Percentiles rank a stretch among this genome's conserved stretches.
phyloP scores from a whole-genome alignment of 2,888 invertebrate genomes.

The Atrina japonica region DNA sequence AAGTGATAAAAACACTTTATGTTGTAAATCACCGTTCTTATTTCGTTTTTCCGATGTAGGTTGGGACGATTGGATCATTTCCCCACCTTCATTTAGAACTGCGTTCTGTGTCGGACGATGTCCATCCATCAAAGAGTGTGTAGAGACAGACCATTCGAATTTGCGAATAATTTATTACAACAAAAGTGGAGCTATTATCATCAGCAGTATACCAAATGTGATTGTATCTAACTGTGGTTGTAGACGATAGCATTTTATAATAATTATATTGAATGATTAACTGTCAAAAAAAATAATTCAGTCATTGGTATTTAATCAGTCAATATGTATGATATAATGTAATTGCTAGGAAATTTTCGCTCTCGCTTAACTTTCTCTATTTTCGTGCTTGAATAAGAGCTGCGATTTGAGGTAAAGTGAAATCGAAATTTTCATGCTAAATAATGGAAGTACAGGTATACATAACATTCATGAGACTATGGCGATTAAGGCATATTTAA shows the following conservation, averaged over 20 bases:
- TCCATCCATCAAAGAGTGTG: slow-evolving; percentile 8
- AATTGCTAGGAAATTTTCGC: too few species aligned
- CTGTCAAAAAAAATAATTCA: too few species aligned
- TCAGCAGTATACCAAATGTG: slow-evolving; percentile 34
- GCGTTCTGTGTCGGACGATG: slow-evolving; percentile 24
- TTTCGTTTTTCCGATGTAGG: slow-evolving; percentile 32
- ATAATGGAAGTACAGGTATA: too few species aligned
- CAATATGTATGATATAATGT: too few species aligned
- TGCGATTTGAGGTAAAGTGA: too few species aligned
- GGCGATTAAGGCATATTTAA: too few species aligned
- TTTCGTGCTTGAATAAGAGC: too few species aligned
- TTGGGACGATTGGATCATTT: slow-evolving; percentile 37
- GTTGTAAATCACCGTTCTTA: slow-evolving; percentile 31
- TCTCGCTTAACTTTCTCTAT: too few species aligned
- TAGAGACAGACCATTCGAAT: slow-evolving; percentile 13
- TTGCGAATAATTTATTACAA: slow-evolving; percentile 33
- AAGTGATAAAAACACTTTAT: slow-evolving; percentile 9
- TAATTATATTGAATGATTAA: too few species aligned
- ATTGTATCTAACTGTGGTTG: slow-evolving; percentile 40
- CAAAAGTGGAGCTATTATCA: slow-evolving; percentile 13
- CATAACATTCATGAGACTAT: too few species aligned
- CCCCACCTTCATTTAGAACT: slow-evolving; percentile 29
- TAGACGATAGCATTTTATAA: slow-evolving; percentile 11
- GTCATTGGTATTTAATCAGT: too few species aligned
- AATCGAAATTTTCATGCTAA: too few species aligned